Evolutionary conservation across 2,797 vertebrate species (phyloP), one percentile per base, ranked within the genome.

Genomic region (Tarsius wallacei): DNA sequence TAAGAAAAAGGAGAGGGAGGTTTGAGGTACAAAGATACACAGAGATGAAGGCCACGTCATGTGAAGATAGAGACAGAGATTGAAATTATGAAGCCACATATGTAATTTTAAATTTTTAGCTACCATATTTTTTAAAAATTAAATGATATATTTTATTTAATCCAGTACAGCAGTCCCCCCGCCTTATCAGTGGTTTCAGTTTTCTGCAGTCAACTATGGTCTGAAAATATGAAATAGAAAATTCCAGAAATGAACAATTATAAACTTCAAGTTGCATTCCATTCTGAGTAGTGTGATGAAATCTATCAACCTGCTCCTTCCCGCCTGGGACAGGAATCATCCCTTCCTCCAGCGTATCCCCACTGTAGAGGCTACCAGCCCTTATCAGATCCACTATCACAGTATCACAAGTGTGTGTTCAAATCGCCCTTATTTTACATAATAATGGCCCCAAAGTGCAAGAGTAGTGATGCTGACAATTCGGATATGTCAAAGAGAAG

Each of bases 61-160:
- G n/a, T 57, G 42, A 96, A 90, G 33, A 68, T 9, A 19, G 63
- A 68, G 19, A 16, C 59, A 28, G 51, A 81, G 47, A 59, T 14
- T 59, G n/a, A 7, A 87, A 26, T 16, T 53, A 36, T 14, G 5
- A 66, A 81, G 74, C 21, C 17, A 84, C 31, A 63, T 47, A 28
- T 31, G 7, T 53, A 61, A 78, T 53, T 95, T 77, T 24, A 82
- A 55, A 57, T 90, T 71, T 91, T 87, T 59, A 33, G 16, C 59
- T 36, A n/a, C 3, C 26, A 91, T 24, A 66, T 77, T 91, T 42
- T 42, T 42, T 71, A 64, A 61, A 82, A 87, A 61, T 55, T 36
- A 51, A 73, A 93, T n/a, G 5, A 31, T 68, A 84, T 49, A 51
- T 47, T 71, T 87, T 63, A 91, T 77, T 87, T 70, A 91, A 83